Evolutionary conservation across 2,888 invertebrate species (phyloP).

Genomic region (Thecocarcelia acutangulata): DNA sequence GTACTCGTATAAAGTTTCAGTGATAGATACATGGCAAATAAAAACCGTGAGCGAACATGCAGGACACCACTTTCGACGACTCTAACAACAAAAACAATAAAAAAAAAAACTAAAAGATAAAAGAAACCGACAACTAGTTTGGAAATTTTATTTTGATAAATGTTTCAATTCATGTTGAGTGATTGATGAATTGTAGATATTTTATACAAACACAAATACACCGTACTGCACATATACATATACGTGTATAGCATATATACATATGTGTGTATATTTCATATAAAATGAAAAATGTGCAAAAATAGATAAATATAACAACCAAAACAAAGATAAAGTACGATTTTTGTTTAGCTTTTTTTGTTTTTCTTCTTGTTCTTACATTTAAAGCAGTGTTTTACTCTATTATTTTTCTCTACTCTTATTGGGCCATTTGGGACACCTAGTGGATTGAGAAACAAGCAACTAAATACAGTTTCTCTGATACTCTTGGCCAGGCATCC

Average conservation of each 20-base stretch:
- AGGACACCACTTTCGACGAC: conserved; percentile 11
- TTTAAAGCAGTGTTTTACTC: conserved; percentile 17
- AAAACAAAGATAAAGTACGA: conserved; percentile 34
- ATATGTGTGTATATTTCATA: too few relatives aligned
- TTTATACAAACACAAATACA: conserved; percentile 30
- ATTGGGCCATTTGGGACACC: conserved; percentile 37
- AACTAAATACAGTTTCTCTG: conserved; percentile 10
- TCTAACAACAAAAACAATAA: conserved; percentile 17
- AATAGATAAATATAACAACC: conserved; percentile 7
- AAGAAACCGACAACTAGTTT: conserved; percentile 37
- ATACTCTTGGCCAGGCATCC: background rate
- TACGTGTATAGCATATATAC: background rate
- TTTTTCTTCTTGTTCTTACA: conserved; percentile 25
- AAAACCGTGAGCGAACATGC: conserved; percentile 10
- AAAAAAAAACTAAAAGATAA: conserved; percentile 1
- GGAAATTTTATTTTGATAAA: conserved; percentile 62
- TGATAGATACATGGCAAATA: conserved; percentile 36
- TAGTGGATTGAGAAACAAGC: conserved; percentile 7
- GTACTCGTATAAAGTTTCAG: background rate
- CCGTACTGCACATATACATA: background rate
- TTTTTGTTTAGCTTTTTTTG: conserved; percentile 2
- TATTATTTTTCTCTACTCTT: conserved; percentile 4
- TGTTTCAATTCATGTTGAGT: conserved; percentile 65
- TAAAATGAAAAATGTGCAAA: background rate
- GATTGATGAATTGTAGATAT: conserved; percentile 66